A percentile compares a stretch with the other conserved stretches of the same genome.
These are phyloP conservation scores for Ennomos quercinarius DNA, from an alignment of 2,888 invertebrate species.

Conservation along the genomic window DNA sequence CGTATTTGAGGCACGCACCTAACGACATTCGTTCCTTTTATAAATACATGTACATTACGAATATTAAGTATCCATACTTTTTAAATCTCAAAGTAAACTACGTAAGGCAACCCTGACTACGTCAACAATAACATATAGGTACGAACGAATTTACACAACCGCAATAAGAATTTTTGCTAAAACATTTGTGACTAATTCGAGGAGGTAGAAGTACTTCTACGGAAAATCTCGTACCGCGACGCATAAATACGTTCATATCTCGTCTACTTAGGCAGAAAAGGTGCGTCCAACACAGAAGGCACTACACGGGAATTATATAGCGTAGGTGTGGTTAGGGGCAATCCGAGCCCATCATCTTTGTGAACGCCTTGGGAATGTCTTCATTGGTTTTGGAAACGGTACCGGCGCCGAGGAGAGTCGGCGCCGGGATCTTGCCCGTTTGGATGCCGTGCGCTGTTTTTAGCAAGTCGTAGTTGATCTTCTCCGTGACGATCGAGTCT, in stretches of 20 bases:
- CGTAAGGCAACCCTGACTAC: slow-evolving; percentile 55
- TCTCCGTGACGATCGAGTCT: slow-evolving; percentile 95
- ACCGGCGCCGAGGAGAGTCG: slow-evolving; percentile 90
- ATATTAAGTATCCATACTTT: slow-evolving; percentile 21
- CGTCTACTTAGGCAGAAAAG: slow-evolving; percentile 26
- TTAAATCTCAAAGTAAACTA: slow-evolving; percentile 46
- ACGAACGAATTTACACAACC: slow-evolving; percentile 12
- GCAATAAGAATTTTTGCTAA: neutral
- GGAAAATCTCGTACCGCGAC: neutral
- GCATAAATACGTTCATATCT: slow-evolving; percentile 21
- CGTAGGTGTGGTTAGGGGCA: slow-evolving; percentile 62
- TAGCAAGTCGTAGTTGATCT: slow-evolving; percentile 96
- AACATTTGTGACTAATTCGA: slow-evolving; percentile 1
- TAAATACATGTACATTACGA: slow-evolving; percentile 3
- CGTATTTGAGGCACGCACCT: slow-evolving; percentile 3
- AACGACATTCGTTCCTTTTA: slow-evolving; percentile 1
- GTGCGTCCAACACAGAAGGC: slow-evolving; percentile 43
- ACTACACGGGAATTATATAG: slow-evolving; percentile 35
- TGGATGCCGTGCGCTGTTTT: slow-evolving; percentile 91
- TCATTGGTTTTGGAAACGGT: slow-evolving; percentile 92
- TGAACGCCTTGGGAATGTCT: slow-evolving; percentile 92
- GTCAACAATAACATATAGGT: slow-evolving; percentile 38
- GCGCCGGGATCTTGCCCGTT: slow-evolving; percentile 89
- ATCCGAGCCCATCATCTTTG: slow-evolving; percentile 82
- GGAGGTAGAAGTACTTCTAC: no score